phyloP scores from a whole-genome alignment of 1,140 invertebrate species.

The Pseudomyrmex flavicornis region DNA sequence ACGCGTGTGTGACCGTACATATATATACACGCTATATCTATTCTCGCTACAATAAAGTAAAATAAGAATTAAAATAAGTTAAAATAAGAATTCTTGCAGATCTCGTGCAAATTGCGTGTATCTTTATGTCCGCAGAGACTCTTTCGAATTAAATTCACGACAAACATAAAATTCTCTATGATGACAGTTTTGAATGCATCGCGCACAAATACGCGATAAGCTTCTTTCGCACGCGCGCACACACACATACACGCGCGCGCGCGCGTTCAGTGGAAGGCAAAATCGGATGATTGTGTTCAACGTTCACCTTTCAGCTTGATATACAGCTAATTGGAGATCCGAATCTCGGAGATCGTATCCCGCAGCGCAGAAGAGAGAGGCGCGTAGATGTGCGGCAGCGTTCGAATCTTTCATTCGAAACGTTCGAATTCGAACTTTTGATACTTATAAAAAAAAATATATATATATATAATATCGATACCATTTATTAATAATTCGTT shows the following conservation, averaged over 20 bases:
- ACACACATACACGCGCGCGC: neutral
- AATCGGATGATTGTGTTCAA: slow-evolving; percentile 54
- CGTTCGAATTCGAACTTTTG: too few relatives aligned
- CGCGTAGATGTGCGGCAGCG: slow-evolving; percentile 49
- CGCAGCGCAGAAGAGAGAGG: slow-evolving; percentile 16
- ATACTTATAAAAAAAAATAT: too few relatives aligned
- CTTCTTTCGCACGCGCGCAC: slow-evolving; percentile 24
- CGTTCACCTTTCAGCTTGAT: slow-evolving; percentile 76
- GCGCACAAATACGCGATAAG: slow-evolving; percentile 20
- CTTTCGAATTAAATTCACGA: slow-evolving; percentile 9
- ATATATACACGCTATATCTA: neutral
- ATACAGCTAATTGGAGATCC: slow-evolving; percentile 85
- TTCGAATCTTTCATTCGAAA: neutral
- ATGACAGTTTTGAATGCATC: slow-evolving; percentile 27
- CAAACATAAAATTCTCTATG: neutral
- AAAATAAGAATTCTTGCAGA: slow-evolving; percentile 11
- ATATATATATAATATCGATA: too few relatives aligned
- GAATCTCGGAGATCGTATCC: slow-evolving; percentile 76
- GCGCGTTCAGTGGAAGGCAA: slow-evolving; percentile 29
- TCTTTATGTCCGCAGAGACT: neutral
- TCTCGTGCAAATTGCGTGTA: neutral
- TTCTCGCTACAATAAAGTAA: neutral
- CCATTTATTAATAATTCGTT: too few relatives aligned
- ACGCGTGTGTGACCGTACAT: neutral
- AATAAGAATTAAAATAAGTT: slow-evolving; percentile 31